Evolutionary conservation across 2,797 vertebrate species (phyloP).

Genomic region (Notamacropus eugenii): DNA sequence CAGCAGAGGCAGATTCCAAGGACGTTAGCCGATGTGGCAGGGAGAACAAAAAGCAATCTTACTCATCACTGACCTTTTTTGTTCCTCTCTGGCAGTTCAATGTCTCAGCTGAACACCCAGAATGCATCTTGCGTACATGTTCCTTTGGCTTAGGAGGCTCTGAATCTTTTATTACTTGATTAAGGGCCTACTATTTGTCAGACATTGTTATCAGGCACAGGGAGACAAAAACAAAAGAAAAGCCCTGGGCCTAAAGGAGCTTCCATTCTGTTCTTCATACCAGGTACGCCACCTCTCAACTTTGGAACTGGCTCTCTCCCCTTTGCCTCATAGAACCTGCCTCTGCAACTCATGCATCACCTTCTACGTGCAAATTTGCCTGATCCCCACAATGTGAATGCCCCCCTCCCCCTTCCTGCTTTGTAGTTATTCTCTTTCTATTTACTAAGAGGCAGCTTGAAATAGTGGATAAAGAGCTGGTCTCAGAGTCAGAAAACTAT

Average conservation of each 20-base stretch:
- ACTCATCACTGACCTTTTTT: too few species aligned
- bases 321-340: not conserved
- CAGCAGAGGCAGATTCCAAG: too few species aligned
- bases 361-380: not conserved
- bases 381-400: not conserved
- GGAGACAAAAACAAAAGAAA: not conserved
- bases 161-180: not conserved
- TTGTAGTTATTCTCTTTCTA: not conserved
- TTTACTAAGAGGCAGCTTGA: not conserved
- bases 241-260: not conserved
- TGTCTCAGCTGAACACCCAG: not conserved
- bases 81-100: not conserved
- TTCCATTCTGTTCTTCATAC: not conserved
- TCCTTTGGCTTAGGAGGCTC: not conserved
- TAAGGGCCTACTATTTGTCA: not conserved
- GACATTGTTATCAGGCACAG: not conserved
- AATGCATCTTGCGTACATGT: not conserved
- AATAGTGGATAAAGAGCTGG: not conserved
- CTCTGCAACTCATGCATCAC: not conserved
- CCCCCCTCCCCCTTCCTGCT: not conserved
- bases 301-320: too few species aligned
- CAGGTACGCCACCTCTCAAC: not conserved
- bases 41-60: too few species aligned
- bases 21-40: too few species aligned
- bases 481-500: not conserved